Conservation (phyloP, 2,797 vertebrate species). For the Coregonus sp. region DNA sequence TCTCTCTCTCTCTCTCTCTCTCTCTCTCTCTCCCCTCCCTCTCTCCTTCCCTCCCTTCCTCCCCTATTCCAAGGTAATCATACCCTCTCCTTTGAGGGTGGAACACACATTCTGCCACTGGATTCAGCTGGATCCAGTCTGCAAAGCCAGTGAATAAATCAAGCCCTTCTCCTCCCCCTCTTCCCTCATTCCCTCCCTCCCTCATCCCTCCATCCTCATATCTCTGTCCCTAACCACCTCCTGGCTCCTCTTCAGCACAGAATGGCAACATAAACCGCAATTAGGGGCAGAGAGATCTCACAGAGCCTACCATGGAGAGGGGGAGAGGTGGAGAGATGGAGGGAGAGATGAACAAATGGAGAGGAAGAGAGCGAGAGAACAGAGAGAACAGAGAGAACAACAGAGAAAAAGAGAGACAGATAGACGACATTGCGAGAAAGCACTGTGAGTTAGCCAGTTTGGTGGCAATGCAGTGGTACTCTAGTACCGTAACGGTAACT, state of each 20-base stretch:
- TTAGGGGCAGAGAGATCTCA: slow-evolving; percentile 14
- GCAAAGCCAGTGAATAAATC: slow-evolving; percentile 31
- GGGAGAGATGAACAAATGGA: not conserved
- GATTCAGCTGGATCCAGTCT: slow-evolving; percentile 33
- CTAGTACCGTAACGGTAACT: slow-evolving; percentile 24
- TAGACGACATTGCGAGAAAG: not conserved
- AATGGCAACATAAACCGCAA: slow-evolving; percentile 22
- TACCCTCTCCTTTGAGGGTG: slow-evolving; percentile 14
- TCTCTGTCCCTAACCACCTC: slow-evolving; percentile 18
- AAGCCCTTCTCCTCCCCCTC: not conserved
- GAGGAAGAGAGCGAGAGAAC: not conserved
- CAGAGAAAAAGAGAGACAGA: not conserved
- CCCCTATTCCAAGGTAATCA: slow-evolving; percentile 26
- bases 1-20: slow-evolving; percentile 5
- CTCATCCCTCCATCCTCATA: slow-evolving; percentile 15
- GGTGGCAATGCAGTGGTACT: not conserved
- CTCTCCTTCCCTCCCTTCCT: slow-evolving; percentile 16
- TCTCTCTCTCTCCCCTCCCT: not conserved
- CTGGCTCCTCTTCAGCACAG: slow-evolving; percentile 30
- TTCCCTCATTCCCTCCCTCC: slow-evolving; percentile 7
- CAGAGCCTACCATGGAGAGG: not conserved
- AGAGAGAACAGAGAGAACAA: not conserved
- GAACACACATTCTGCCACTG: slow-evolving; percentile 21
- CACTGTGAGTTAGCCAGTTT: not conserved
- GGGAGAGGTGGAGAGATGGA: not conserved